Evolutionary conservation across 1,140 invertebrate species (phyloP), one percentile per base, ranked within the genome.

Genomic region (Drosophila ogumai): DNA sequence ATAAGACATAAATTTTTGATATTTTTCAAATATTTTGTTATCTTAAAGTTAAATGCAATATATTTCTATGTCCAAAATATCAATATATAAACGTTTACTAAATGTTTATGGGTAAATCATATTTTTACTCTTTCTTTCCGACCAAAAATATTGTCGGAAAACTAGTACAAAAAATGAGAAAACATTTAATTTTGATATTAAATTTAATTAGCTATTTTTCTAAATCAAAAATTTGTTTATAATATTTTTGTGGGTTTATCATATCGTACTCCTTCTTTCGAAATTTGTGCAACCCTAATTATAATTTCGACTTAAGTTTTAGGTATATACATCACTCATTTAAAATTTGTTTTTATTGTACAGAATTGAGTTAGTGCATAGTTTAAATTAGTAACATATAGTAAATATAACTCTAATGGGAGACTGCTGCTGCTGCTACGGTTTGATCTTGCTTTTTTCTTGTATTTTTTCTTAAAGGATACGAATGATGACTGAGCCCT

Each of bases 371-470:
- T 84, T 84, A 85, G 77, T 85, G 81, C 63, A 73, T 81, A 85
- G 73, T 75, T 84, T 84, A 84, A 84, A 81, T 74, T 84, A 84
- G 59, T 86, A 86, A 65, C 59, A 81, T 84, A 84, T 85, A 81
- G 74, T 81, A 69, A 78, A 40, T 77, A 54, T 65, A 38, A 59
- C 28, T 47, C 69, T 69, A 67, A 6, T 32, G 76, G 67, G 54
- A 41, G 36, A 28, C 59, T 59, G 50, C 40, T 78, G 57, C 22
- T 52, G n/a, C 40, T 41, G 8, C 22, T 52, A 43, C 41, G 38
- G 54, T 54, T 22, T 25, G 32, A 25, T 31, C 13, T 31, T 43
- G 15, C n/a, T 41, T 3, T 4, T 41, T 36, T 10, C 4, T 2
- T 32, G 9, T 1, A 15, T 9, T 32, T 25, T 25, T 9, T 63